These are phyloP conservation scores for Priocnemis perturbator DNA, from an alignment of 2,888 invertebrate genomes.

Conservation along the genomic window DNA sequence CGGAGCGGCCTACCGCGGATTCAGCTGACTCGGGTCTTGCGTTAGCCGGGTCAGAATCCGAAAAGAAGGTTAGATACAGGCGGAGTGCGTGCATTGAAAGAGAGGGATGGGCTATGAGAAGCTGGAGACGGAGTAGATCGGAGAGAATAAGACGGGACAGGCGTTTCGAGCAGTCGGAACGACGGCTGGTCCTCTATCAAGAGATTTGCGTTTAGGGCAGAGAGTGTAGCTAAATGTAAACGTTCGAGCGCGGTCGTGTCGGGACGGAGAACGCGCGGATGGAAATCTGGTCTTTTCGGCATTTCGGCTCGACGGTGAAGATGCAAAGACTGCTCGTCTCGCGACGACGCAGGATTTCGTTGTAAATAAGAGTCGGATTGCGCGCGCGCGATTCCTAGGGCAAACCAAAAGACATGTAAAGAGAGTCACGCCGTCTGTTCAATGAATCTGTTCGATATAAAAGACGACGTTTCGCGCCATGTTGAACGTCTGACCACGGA, in stretches of 20 bases:
- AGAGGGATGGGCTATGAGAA: slow-evolving; percentile 58
- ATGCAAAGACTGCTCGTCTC: too few relatives aligned
- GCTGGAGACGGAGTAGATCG: slow-evolving; percentile 52
- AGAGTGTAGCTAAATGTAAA: neutral
- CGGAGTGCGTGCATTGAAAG: slow-evolving; percentile 51
- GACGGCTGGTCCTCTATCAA: slow-evolving; percentile 62
- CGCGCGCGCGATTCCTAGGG: too few relatives aligned
- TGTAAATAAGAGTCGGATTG: too few relatives aligned
- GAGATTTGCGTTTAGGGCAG: slow-evolving; percentile 66
- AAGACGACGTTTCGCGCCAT: too few relatives aligned
- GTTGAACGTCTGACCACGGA: neutral
- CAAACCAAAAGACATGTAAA: neutral
- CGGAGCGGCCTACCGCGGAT: slow-evolving; percentile 12
- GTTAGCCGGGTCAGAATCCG: slow-evolving; percentile 51
- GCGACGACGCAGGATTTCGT: too few relatives aligned
- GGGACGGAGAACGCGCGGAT: too few relatives aligned
- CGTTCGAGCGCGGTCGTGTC: too few relatives aligned
- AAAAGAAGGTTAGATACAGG: slow-evolving; percentile 69
- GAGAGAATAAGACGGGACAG: slow-evolving; percentile 50
- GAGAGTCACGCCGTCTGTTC: too few relatives aligned
- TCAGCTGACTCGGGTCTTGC: slow-evolving; percentile 46
- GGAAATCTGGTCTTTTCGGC: too few relatives aligned
- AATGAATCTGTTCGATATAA: too few relatives aligned
- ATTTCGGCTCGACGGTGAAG: too few relatives aligned
- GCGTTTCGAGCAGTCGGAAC: slow-evolving; percentile 43